phyloP scores from a whole-genome alignment of 2,797 vertebrate genomes.

The Galagoides demidoff region DNA sequence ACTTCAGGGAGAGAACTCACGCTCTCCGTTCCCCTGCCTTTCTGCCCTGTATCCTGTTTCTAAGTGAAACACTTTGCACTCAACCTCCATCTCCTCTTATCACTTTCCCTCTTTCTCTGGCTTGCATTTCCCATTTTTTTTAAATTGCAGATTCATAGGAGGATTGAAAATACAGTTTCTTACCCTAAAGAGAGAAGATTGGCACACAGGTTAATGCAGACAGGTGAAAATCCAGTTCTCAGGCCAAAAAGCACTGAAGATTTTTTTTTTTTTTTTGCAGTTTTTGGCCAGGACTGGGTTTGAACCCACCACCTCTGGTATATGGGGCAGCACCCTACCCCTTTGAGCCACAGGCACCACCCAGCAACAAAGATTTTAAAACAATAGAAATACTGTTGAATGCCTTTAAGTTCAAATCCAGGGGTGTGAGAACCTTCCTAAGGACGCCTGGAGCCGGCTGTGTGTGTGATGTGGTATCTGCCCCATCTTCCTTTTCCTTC shows the following conservation, averaged over 20 bases:
- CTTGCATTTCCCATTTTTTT: no score
- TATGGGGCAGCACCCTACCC: no score
- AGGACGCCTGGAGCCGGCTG: neutral
- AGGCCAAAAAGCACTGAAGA: neutral
- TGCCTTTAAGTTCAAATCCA: neutral
- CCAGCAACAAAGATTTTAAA: neutral
- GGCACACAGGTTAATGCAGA: neutral
- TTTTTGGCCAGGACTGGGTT: no score
- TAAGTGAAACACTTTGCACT: no score
- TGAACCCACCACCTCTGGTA: no score
- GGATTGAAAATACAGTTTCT: neutral
- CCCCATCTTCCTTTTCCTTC: neutral
- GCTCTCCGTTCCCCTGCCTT: no score
- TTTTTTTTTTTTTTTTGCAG: no score
- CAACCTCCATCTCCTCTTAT: no score
- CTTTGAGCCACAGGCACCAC: no score
- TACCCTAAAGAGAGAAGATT: neutral
- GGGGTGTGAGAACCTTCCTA: fast-evolving
- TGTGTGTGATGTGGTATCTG: neutral
- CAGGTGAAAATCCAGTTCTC: neutral
- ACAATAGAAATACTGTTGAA: neutral
- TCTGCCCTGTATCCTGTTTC: no score
- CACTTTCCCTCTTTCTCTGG: no score
- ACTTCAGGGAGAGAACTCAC: no score
- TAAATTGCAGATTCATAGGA: neutral